These are phyloP conservation scores for Rhopalosiphum maidis DNA, from an alignment of 1,140 invertebrate genomes.

Conservation along the genomic window DNA sequence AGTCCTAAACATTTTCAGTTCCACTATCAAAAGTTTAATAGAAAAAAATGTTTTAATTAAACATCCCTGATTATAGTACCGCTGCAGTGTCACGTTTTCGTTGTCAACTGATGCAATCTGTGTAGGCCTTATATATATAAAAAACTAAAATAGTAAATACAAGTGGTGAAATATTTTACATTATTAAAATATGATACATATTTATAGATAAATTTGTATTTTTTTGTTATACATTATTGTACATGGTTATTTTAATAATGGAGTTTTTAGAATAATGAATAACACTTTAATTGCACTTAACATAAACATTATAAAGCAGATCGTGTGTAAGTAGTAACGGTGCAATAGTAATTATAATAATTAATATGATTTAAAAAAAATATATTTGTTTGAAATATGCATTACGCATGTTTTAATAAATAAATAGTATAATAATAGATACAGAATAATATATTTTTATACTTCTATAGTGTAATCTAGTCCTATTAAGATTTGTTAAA, in stretches of 20 bases:
- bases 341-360: no score
- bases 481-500: not conserved
- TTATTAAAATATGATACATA: not conserved
- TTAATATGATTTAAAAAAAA: no score
- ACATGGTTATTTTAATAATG: no score
- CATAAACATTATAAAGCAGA: no score
- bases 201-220: not conserved
- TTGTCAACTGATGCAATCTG: conserved; percentile 5
- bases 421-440: not conserved
- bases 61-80: not conserved
- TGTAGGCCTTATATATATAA: not conserved
- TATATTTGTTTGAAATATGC: not conserved
- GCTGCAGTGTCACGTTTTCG: conserved; percentile 6
- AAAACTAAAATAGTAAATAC: not conserved
- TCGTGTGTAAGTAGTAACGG: no score
- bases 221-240: not conserved
- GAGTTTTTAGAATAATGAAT: no score
- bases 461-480: not conserved
- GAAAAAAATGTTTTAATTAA: conserved; percentile 48
- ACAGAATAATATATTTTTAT: not conserved
- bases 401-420: not conserved
- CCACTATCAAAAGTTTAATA: conserved; percentile 24
- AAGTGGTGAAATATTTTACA: not conserved
- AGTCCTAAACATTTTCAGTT: conserved; percentile 3
- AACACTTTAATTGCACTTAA: no score